Conservation (phyloP, 2,113 vertebrate species). For the Onychostoma macrolepis region DNA sequence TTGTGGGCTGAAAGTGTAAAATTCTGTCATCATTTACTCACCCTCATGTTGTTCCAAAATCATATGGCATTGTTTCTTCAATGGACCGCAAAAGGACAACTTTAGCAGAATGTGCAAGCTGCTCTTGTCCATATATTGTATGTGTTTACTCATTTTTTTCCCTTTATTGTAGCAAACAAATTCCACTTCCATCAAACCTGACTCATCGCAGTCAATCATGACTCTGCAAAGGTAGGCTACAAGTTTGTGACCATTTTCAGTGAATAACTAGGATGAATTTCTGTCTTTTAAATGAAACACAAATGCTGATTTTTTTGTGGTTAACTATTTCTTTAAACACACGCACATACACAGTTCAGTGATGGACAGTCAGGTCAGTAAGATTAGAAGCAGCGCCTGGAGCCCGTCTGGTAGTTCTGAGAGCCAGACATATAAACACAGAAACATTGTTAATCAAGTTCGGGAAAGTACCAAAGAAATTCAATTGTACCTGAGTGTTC, state of each 20-base stretch:
- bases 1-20: not conserved
- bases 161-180: not conserved
- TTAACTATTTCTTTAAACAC: not conserved
- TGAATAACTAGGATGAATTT: not conserved
- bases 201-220: not conserved
- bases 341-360: not conserved
- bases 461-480: conserved; percentile 1
- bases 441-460: conserved; percentile 19
- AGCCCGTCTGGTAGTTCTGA: conserved; percentile 21
- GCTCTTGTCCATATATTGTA: not conserved
- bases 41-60: not conserved
- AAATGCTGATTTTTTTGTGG: not conserved
- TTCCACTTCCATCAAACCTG: not conserved
- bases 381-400: conserved; percentile 11
- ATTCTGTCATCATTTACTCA: not conserved
- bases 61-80: not conserved
- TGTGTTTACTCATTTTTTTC: not conserved
- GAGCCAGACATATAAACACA: conserved; percentile 33
- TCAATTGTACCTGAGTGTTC: not conserved
- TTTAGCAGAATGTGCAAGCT: not conserved
- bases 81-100: not conserved
- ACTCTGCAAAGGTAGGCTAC: not conserved
- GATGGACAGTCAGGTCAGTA: conserved; percentile 16
- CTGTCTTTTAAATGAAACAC: not conserved
- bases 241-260: too few species aligned